Evolutionary conservation across 2,113 vertebrate genomes (phyloP).

Genomic region (Delphinus delphis): DNA sequence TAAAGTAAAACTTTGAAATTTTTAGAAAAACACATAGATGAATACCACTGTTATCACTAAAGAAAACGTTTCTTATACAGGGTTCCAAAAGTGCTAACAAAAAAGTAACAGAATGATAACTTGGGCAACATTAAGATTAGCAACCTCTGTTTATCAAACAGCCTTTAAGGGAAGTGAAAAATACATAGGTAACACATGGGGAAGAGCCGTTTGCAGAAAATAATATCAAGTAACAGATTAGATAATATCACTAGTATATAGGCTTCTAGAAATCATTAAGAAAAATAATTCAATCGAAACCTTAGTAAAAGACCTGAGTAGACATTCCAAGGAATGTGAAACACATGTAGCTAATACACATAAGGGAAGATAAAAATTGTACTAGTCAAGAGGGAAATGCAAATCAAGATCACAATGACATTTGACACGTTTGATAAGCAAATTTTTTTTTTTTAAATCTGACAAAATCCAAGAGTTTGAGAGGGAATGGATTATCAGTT

Average conservation of each 20-base stretch:
- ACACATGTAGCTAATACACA: neutral
- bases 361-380: neutral
- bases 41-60: neutral
- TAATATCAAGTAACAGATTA: neutral
- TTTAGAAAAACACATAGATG: neutral
- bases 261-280: neutral
- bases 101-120: neutral
- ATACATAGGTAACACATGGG: neutral
- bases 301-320: neutral
- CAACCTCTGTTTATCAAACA: neutral
- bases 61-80: neutral
- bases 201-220: neutral
- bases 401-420: neutral
- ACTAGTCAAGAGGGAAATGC: neutral
- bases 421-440: neutral
- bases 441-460: neutral
- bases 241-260: neutral
- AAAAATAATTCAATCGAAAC: conserved; percentile 30
- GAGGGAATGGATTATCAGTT: neutral
- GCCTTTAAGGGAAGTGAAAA: neutral
- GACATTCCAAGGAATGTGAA: neutral
- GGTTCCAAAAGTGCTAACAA: neutral
- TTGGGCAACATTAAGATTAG: neutral
- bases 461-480: neutral
- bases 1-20: neutral